Percentiles rank a stretch among this genome's conserved stretches.
phyloP scores from a whole-genome alignment of 2,797 vertebrate species.

The Anas bahamensis region DNA sequence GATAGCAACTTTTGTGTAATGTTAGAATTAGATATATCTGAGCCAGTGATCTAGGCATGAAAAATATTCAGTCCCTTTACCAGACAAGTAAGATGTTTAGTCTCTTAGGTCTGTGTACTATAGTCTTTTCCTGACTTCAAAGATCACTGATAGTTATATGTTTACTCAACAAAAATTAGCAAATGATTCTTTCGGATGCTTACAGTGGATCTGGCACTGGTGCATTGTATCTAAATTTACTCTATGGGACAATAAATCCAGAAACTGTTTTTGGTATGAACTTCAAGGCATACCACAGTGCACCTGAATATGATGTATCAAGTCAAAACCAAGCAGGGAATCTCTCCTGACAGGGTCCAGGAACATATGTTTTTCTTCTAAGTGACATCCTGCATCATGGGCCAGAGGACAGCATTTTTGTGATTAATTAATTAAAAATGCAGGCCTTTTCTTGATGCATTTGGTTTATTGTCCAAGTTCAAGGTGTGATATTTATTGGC shows the following conservation, averaged over 20 bases:
- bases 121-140: not conserved
- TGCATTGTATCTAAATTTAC: fast-evolving
- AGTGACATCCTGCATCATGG: not conserved
- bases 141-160: not conserved
- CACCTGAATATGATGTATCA: not conserved
- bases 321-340: not conserved
- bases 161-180: not conserved
- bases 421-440: not conserved
- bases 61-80: not conserved
- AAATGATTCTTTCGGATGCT: not conserved
- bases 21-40: not conserved
- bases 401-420: not conserved
- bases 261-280: not conserved
- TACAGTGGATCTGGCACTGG: not conserved
- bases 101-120: not conserved
- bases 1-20: not conserved
- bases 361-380: not conserved
- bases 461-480: not conserved
- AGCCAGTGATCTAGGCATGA: not conserved
- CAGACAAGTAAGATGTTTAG: not conserved
- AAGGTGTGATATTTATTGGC: conserved; percentile 14
- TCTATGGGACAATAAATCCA: not conserved
- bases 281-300: not conserved
- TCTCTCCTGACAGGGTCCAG: not conserved
- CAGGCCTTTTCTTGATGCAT: not conserved